Base-by-base conservation (phyloP, 2,797 vertebrate genomes). In the Gastrophryne carolinensis region DNA sequence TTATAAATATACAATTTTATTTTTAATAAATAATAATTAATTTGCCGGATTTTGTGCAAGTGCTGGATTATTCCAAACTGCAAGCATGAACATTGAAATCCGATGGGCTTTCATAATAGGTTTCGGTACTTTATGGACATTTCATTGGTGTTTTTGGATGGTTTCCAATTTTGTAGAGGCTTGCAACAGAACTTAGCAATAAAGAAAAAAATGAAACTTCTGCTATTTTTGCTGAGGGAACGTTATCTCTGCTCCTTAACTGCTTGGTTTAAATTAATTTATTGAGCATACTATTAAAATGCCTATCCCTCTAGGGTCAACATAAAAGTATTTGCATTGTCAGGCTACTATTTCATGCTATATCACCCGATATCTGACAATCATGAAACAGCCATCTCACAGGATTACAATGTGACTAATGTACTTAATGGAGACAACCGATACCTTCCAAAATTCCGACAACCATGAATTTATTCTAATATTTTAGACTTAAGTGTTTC, bases 41-140 rank as follows among this genome's bases (percentile, higher is more conserved):
- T n/a, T n/a, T n/a, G n/a, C n/a, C n/a, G n/a, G n/a, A n/a, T n/a
- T n/a, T n/a, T n/a, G n/a, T n/a, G n/a, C n/a, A 54, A 66, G 50
- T 32, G 50, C 71, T 71, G 58, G 21, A 49, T 71, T 71, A 58
- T 62, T 21, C 57, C 67, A 57, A 77, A 77, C 34, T 56, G 58
- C 50, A 68, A 37, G 61, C 56, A 54, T 65, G 63, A 60, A 77
- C 74, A 64, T 27, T 37, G 73, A 61, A 69, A 52, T 12, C 26
- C 29, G 57, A 49, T n/a, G 60, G 47, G 29, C 49, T 34, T 32
- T 41, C 41, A 29, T 49, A 50, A 71, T 41, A 34, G 39, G 56
- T 57, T 71, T 71, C 62, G 32, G 49, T 77, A 57, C 74, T 77
- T 70, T 71, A 71, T 71, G 58, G 67, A 47, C 57, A 77, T 77